Evolutionary conservation across 2,888 invertebrate genomes (phyloP).

Genomic region (Caenorhabditis zanzibari): DNA sequence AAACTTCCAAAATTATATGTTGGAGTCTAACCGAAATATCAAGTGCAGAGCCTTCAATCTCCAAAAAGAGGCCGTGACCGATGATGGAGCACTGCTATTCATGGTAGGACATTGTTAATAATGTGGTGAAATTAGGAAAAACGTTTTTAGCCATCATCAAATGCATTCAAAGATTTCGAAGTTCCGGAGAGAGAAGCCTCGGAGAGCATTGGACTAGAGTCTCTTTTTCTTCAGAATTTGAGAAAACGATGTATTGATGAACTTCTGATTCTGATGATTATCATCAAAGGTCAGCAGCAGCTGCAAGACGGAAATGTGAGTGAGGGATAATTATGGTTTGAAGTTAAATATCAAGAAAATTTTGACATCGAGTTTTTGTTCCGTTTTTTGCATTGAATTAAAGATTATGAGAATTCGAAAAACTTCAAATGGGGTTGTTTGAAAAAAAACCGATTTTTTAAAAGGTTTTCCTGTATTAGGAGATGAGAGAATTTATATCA

Average conservation of each 20-base stretch:
- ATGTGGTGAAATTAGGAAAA: no score
- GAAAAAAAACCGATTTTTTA: no score
- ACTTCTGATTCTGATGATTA: constrained; percentile 36
- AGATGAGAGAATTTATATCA: neutral
- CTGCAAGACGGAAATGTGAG: constrained; percentile 59
- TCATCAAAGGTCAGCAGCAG: constrained; percentile 49
- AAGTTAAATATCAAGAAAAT: no score
- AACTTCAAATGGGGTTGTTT: no score
- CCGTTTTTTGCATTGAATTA: no score
- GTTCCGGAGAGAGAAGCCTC: neutral
- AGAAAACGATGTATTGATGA: constrained; percentile 48
- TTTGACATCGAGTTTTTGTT: no score
- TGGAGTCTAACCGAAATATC: constrained; percentile 15
- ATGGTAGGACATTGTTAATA: neutral
- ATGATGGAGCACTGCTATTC: constrained; percentile 24
- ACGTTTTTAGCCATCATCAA: constrained; percentile 19
- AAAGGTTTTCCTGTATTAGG: no score
- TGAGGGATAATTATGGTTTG: neutral
- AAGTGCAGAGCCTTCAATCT: constrained; percentile 22
- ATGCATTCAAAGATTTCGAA: constrained; percentile 14
- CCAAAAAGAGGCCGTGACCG: neutral
- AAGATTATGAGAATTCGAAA: no score
- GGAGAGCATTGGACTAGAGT: constrained; percentile 6
- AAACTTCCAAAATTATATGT: constrained; percentile 13
- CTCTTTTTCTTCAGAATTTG: constrained; percentile 51